Evolutionary conservation across 2,797 vertebrate species (phyloP).

Genomic region (Pitangus sulphuratus): DNA sequence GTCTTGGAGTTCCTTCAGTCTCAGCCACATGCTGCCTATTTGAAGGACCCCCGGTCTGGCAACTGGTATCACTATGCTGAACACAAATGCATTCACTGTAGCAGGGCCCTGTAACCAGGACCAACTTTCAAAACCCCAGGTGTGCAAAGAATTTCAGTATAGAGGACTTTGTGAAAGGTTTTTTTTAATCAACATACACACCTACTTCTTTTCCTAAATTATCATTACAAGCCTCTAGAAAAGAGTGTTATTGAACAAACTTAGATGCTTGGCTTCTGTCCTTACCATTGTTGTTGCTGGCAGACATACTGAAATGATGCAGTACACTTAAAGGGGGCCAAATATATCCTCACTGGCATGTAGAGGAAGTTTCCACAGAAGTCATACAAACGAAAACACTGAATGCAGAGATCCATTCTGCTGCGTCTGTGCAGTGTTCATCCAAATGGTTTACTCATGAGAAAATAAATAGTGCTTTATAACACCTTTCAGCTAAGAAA

Average conservation of each 20-base stretch:
- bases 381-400: constrained; percentile 27
- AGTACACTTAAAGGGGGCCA: constrained; percentile 21
- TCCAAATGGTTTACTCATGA: neutral
- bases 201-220: constrained; percentile 1
- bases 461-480: constrained; percentile 73
- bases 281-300: constrained; percentile 20
- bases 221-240: neutral
- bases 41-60: neutral
- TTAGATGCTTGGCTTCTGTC: constrained; percentile 27
- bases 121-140: neutral
- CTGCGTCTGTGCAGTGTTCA: neutral
- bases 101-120: neutral
- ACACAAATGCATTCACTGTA: neutral
- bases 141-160: neutral
- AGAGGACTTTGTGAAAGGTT: neutral
- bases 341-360: constrained; percentile 31
- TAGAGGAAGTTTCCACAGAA: constrained; percentile 54
- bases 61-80: neutral
- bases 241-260: neutral
- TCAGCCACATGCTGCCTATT: neutral
- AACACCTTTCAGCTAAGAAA: constrained; percentile 24
- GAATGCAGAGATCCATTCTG: neutral
- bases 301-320: constrained; percentile 37
- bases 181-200: neutral
- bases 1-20: constrained; percentile 25